These are phyloP conservation scores for Luehdorfia chinensis DNA, from an alignment of 1,140 invertebrate species.

Conservation along the genomic window DNA sequence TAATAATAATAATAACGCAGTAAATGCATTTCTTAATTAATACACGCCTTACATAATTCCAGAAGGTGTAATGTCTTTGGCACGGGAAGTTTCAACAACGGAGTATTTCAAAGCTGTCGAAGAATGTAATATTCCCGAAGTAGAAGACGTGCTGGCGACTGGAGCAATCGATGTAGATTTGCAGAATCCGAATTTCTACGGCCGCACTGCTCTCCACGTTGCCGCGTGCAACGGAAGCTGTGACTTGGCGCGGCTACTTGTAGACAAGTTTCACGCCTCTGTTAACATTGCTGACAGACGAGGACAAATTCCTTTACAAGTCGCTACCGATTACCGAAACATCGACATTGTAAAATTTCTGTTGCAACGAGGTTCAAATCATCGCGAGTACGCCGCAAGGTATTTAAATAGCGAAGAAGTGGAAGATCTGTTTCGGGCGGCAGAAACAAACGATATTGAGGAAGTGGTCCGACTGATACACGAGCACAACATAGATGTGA, in stretches of 20 bases:
- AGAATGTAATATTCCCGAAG: neutral
- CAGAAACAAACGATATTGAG: neutral
- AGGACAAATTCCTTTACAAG: conserved; percentile 3
- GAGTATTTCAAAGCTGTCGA: neutral
- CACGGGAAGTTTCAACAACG: neutral
- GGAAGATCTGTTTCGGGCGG: neutral
- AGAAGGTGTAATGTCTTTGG: neutral
- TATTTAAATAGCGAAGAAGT: conserved; percentile 3
- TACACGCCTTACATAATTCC: too few relatives aligned
- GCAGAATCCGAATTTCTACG: neutral
- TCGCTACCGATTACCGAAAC: neutral
- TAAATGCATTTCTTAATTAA: too few relatives aligned
- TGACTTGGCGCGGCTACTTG: neutral
- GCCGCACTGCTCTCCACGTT: neutral
- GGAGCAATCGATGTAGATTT: neutral
- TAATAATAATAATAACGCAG: too few relatives aligned
- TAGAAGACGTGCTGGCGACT: neutral
- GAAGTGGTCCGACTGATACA: neutral
- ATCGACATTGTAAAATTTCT: conserved; percentile 1
- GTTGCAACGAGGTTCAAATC: neutral
- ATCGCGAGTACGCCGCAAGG: neutral
- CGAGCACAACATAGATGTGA: neutral
- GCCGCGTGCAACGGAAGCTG: neutral
- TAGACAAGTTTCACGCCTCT: neutral
- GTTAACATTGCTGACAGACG: neutral